A percentile compares a stretch with the other conserved stretches of the same genome.
Evolutionary conservation across 2,888 invertebrate genomes (phyloP).

Genomic region (Melanostoma scalare): DNA sequence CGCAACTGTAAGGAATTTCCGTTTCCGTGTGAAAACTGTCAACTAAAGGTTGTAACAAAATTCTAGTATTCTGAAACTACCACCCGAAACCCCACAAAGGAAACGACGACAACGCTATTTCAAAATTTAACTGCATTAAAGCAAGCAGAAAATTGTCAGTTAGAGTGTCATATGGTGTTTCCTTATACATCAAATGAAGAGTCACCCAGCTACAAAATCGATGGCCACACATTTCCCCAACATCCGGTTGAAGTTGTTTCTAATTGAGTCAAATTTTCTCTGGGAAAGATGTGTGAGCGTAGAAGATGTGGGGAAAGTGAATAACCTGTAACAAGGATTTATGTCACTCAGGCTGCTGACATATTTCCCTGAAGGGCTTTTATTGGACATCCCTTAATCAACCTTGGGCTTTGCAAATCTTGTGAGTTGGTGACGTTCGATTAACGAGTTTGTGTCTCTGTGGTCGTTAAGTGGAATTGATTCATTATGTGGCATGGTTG

Average conservation of each 20-base stretch:
- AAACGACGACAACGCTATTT: constrained; percentile 22
- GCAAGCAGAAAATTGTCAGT: constrained; percentile 57
- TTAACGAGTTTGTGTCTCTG: constrained; percentile 17
- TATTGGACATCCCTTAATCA: constrained; percentile 49
- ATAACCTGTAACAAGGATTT: constrained; percentile 27
- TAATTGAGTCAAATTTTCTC: constrained; percentile 52
- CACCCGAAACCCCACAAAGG: background rate
- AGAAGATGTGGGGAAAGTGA: constrained; percentile 25
- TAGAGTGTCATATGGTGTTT: constrained; percentile 29
- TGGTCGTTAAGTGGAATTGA: background rate
- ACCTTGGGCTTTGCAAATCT: constrained; percentile 32
- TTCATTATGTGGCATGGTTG: constrained; percentile 9
- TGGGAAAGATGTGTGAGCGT: background rate
- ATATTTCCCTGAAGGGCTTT: constrained; percentile 34
- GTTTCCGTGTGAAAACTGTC: constrained; percentile 26
- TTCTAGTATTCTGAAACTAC: too few relatives aligned
- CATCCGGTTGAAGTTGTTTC: constrained; percentile 38
- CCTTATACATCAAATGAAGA: constrained; percentile 40
- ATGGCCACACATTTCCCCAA: constrained; percentile 38
- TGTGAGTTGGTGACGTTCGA: constrained; percentile 23
- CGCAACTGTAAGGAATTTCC: background rate
- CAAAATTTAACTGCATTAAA: constrained; percentile 56
- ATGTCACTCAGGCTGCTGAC: constrained; percentile 38
- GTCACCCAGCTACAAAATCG: constrained; percentile 45
- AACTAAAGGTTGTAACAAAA: constrained; percentile 5